phyloP scores from a whole-genome alignment of 2,113 vertebrate species.

The Ploceus nigricollis region DNA sequence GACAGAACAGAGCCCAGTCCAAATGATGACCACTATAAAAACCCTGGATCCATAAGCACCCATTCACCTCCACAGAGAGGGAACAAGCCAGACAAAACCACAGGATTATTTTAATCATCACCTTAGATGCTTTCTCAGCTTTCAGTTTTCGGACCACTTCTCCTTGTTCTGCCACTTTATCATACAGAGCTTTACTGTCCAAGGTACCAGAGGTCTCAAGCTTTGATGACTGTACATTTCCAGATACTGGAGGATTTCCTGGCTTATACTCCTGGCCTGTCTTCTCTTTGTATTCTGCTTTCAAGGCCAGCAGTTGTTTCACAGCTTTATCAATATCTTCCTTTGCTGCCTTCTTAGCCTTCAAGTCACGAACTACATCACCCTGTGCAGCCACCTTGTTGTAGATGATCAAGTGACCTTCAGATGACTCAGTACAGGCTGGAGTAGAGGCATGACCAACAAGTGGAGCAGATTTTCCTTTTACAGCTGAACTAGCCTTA shows the following conservation, averaged over 20 bases:
- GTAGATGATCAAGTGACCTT: conserved; percentile 69
- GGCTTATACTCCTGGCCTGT: conserved; percentile 91
- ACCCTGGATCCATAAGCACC: not conserved
- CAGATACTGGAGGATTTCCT: conserved; percentile 63
- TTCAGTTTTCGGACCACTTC: conserved; percentile 82
- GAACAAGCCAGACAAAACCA: not conserved
- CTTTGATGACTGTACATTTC: not conserved
- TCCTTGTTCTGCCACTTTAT: conserved; percentile 71
- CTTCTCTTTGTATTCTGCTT: conserved; percentile 88
- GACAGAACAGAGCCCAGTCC: not conserved
- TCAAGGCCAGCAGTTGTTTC: conserved; percentile 84
- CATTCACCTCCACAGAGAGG: not conserved
- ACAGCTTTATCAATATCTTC: conserved; percentile 90
- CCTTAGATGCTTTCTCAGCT: conserved; percentile 76
- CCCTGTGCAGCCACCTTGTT: conserved; percentile 83
- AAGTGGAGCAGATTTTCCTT: conserved; percentile 32
- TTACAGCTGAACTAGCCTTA: conserved; percentile 34
- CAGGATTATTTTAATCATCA: not conserved
- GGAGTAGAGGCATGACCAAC: not conserved
- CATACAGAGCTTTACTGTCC: conserved; percentile 60
- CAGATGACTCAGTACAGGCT: not conserved
- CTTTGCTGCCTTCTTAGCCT: conserved; percentile 86
- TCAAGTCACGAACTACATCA: conserved; percentile 86
- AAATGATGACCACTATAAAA: not conserved
- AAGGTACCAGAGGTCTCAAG: not conserved